These are phyloP conservation scores for Batillaria attramentaria DNA, from an alignment of 1,140 invertebrate genomes.

Conservation along the genomic window DNA sequence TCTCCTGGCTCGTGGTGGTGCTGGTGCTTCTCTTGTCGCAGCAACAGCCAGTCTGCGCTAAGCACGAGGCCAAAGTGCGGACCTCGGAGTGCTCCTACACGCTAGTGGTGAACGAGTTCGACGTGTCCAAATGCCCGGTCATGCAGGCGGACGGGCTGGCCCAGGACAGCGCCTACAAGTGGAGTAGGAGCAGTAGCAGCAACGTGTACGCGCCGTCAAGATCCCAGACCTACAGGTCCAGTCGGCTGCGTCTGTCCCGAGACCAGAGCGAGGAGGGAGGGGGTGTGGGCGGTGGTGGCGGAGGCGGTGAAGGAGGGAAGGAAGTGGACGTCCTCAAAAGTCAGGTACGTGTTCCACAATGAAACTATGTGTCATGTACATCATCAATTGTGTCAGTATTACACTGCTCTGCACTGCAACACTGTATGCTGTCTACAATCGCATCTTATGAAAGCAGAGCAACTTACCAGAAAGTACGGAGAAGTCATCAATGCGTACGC, in stretches of 20 bases:
- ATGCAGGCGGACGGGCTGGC: slow-evolving; percentile 36
- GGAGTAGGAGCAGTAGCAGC: not conserved
- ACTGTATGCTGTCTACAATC: no score
- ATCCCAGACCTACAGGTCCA: no score
- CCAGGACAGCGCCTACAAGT: slow-evolving; percentile 14
- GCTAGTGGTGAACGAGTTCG: slow-evolving; percentile 64
- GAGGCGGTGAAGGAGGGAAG: not conserved
- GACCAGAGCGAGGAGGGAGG: no score
- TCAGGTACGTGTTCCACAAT: no score
- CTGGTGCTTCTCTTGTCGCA: not conserved
- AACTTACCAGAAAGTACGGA: no score
- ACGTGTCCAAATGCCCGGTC: slow-evolving; percentile 53
- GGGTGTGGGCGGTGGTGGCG: no score
- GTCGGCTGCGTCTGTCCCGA: no score
- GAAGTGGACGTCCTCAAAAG: slow-evolving; percentile 15
- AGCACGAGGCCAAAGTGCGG: slow-evolving; percentile 32
- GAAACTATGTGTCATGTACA: no score
- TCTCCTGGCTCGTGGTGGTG: slow-evolving; percentile 12
- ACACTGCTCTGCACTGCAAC: no score
- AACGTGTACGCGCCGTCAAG: not conserved
- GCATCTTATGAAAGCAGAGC: no score
- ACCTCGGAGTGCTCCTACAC: slow-evolving; percentile 57
- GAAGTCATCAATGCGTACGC: no score
- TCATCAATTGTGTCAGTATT: no score
- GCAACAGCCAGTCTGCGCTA: not conserved